Evolutionary conservation across 2,797 vertebrate genomes (phyloP).

Genomic region (Thunnus albacares): DNA sequence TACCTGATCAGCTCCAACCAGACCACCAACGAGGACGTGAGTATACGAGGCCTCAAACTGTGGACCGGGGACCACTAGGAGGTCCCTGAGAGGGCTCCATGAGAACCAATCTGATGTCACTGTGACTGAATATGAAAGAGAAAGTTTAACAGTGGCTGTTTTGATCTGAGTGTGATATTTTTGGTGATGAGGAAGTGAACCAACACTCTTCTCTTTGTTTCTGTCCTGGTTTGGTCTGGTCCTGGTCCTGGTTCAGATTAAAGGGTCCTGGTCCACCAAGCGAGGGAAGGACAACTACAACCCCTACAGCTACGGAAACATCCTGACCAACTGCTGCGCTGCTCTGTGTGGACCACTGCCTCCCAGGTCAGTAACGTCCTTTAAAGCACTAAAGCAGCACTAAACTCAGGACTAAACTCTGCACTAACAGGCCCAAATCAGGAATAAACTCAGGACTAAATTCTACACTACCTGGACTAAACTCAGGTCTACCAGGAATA

Average conservation of each 20-base stretch:
- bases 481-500: too few relatives aligned
- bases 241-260: constrained; percentile 86
- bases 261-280: constrained; percentile 97
- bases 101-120: background rate
- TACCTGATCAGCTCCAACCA: constrained; percentile 98
- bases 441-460: too few relatives aligned
- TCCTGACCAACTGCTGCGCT: constrained; percentile 94
- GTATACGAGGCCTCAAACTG: constrained; percentile 62
- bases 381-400: too few relatives aligned
- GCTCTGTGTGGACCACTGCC: constrained; percentile 94
- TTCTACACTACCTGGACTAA: background rate
- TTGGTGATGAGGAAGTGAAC: background rate
- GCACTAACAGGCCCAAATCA: background rate
- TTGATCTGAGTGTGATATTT: background rate
- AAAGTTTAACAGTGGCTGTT: background rate
- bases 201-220: background rate
- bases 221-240: background rate
- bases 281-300: constrained; percentile 95
- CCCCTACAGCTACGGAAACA: constrained; percentile 94
- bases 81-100: background rate
- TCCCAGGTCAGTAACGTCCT: constrained; percentile 89
- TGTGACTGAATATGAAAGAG: too few relatives aligned
- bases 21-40: constrained; percentile 97
- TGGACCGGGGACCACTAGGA: background rate
- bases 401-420: background rate